Evolutionary conservation across 2,797 vertebrate genomes (phyloP).

Genomic region (Myotis planiceps): DNA sequence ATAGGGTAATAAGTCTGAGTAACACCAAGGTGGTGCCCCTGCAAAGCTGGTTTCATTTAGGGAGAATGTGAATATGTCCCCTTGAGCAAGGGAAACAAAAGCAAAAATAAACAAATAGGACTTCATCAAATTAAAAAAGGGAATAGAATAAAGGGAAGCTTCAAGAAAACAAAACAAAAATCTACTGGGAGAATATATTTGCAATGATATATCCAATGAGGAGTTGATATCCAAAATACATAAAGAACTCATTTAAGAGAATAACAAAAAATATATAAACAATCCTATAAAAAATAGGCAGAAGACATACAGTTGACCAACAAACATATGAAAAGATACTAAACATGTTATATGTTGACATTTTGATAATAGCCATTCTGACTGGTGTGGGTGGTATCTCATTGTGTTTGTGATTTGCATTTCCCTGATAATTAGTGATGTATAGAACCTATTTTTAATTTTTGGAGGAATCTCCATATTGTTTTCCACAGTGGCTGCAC

Average conservation of each 20-base stretch:
- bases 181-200: not conserved
- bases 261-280: not conserved
- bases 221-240: not conserved
- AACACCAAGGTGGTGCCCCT: not conserved
- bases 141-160: not conserved
- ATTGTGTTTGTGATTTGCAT: too few relatives aligned
- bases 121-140: not conserved
- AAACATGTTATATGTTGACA: too few relatives aligned
- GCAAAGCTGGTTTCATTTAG: too few relatives aligned
- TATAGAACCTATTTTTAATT: too few relatives aligned
- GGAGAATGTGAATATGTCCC: not conserved
- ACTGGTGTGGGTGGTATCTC: too few relatives aligned
- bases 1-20: not conserved
- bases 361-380: too few relatives aligned
- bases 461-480: too few relatives aligned
- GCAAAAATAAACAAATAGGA: not conserved
- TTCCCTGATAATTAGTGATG: too few relatives aligned
- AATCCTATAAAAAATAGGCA: not conserved
- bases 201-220: not conserved
- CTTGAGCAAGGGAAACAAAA: not conserved
- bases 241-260: not conserved
- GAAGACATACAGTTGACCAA: not conserved
- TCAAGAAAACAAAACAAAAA: not conserved
- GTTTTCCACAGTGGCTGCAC: too few relatives aligned
- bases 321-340: not conserved